Conservation (phyloP, 2,113 vertebrate species). For the Pristiophorus japonicus region DNA sequence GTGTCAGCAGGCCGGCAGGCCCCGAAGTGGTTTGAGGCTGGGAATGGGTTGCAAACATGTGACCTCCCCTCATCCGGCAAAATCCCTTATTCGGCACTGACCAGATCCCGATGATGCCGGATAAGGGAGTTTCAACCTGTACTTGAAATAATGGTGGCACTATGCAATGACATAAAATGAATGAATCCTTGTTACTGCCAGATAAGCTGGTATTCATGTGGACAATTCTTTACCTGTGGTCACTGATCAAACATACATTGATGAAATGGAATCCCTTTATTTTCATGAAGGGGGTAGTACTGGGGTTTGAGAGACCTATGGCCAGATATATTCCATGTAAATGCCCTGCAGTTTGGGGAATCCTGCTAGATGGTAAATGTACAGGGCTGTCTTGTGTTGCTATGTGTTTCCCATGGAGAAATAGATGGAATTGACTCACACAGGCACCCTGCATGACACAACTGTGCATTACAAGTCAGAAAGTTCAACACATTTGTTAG, state of each 20-base stretch:
- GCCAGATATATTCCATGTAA: neutral
- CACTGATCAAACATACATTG: neutral
- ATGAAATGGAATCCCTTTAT: neutral
- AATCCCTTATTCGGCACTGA: no score
- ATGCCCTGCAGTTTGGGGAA: neutral
- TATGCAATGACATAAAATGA: neutral
- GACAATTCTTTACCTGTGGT: neutral
- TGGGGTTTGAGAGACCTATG: neutral
- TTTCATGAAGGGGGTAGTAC: neutral
- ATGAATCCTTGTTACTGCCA: neutral
- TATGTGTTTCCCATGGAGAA: neutral
- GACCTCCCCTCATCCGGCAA: no score
- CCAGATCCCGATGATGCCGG: no score
- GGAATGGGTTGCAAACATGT: no score
- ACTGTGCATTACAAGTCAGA: neutral
- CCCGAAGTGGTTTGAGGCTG: no score
- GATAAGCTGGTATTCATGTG: neutral
- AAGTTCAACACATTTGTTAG: neutral
- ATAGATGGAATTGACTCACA: neutral
- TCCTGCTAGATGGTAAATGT: neutral
- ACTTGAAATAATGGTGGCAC: neutral
- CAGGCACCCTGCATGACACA: neutral
- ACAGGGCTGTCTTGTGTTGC: neutral
- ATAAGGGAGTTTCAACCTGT: no score
- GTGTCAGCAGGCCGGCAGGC: no score